Conservation (phyloP, 2,888 invertebrate species). For the Lottia gigantea region DNA sequence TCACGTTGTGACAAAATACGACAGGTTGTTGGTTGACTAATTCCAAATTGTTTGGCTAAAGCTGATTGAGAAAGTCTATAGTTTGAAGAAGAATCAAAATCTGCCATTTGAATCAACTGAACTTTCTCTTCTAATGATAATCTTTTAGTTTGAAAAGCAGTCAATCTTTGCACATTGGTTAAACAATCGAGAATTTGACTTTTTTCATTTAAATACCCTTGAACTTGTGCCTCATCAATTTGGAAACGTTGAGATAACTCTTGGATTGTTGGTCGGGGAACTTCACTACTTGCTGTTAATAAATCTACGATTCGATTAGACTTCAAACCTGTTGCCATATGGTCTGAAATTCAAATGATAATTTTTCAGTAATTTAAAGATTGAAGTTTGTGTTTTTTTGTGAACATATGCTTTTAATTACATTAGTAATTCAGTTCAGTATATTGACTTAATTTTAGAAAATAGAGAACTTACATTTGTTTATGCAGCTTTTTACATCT, state of each 20-base stretch:
- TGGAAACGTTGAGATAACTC: background rate
- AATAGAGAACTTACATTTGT: too few species aligned
- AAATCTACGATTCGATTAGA: background rate
- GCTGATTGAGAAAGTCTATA: background rate
- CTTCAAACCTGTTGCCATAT: background rate
- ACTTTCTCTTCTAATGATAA: background rate
- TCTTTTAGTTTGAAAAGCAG: background rate
- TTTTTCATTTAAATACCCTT: background rate
- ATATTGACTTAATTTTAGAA: too few species aligned
- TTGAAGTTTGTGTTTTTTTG: too few species aligned
- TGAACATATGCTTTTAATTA: too few species aligned
- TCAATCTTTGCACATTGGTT: background rate
- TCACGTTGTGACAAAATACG: background rate
- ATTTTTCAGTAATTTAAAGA: too few species aligned
- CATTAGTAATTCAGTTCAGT: too few species aligned
- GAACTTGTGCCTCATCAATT: background rate
- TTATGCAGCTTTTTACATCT: too few species aligned
- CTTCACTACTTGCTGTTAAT: background rate
- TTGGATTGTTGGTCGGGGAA: background rate
- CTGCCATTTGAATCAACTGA: background rate
- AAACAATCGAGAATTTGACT: background rate
- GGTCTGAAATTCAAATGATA: conserved; percentile 9
- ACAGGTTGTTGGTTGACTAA: conserved; percentile 3
- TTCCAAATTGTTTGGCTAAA: conserved; percentile 1
- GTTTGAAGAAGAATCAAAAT: background rate